These are phyloP conservation scores for Pseudoips prasinana DNA, from an alignment of 2,888 invertebrate genomes.

Conservation along the genomic window DNA sequence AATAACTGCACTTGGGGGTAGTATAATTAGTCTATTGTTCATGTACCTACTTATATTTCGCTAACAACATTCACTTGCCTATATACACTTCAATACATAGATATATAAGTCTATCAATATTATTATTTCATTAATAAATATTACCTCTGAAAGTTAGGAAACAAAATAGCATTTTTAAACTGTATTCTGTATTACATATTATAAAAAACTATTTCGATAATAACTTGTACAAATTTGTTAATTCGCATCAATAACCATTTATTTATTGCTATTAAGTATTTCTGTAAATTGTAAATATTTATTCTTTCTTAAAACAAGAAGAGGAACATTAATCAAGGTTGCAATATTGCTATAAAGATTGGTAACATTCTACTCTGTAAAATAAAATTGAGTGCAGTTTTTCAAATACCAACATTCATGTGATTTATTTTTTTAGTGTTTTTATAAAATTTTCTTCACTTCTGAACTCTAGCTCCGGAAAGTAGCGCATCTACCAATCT, in stretches of 20 bases:
- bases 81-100: conserved; percentile 80
- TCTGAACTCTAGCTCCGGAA: conserved; percentile 68
- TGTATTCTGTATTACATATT: conserved; percentile 76
- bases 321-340: conserved; percentile 82
- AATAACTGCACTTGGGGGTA: conserved; percentile 80
- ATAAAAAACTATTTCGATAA: conserved; percentile 81
- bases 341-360: conserved; percentile 74
- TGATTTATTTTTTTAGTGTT: conserved; percentile 47
- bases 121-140: conserved; percentile 82
- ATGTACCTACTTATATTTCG: conserved; percentile 53
- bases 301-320: conserved; percentile 82
- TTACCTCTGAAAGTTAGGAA: conserved; percentile 83
- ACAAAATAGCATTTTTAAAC: conserved; percentile 76
- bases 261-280: conserved; percentile 77
- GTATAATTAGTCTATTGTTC: conserved; percentile 58
- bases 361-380: conserved; percentile 75
- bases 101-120: conserved; percentile 84
- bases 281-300: conserved; percentile 81
- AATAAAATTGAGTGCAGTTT: conserved; percentile 76
- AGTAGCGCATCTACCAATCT: conserved; percentile 81
- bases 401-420: conserved; percentile 77
- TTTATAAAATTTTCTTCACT: conserved; percentile 48
- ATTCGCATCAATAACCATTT: conserved; percentile 71
- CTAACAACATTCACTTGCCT: conserved; percentile 67
- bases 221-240: conserved; percentile 80